Evolutionary conservation across 2,888 invertebrate genomes (phyloP).

Genomic region (Acrobasis consociella): DNA sequence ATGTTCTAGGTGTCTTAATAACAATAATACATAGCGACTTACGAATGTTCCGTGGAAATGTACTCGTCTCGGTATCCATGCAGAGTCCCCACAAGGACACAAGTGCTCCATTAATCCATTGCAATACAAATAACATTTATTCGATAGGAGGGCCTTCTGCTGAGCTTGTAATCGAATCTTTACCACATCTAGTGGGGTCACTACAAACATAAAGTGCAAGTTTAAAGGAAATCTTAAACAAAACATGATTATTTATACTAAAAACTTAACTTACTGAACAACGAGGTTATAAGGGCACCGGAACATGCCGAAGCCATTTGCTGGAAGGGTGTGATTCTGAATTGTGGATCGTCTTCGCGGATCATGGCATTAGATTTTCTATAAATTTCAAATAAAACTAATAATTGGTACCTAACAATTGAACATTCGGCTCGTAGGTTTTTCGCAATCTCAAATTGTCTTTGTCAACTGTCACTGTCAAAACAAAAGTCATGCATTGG

Average conservation of each 20-base stretch:
- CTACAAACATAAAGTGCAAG: constrained; percentile 76
- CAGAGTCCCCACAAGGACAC: constrained; percentile 89
- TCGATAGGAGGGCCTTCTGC: constrained; percentile 90
- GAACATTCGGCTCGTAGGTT: constrained; percentile 1
- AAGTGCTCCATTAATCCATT: constrained; percentile 99
- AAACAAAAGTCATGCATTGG: constrained; percentile 9
- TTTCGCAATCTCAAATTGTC: constrained; percentile 25
- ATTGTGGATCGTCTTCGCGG: constrained; percentile 88
- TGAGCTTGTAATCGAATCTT: constrained; percentile 98
- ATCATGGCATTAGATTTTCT: constrained; percentile 55
- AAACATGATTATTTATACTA: neutral
- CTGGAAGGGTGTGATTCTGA: constrained; percentile 89
- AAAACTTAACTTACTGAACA: constrained; percentile 86
- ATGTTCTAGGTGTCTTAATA: too few relatives aligned
- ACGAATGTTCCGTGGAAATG: constrained; percentile 92
- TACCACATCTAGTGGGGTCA: constrained; percentile 99
- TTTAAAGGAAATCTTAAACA: constrained; percentile 16
- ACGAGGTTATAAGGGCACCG: constrained; percentile 94
- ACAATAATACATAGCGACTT: constrained; percentile 39
- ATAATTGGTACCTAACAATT: neutral
- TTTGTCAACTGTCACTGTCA: constrained; percentile 18
- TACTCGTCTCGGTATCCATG: constrained; percentile 85
- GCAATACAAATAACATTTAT: constrained; percentile 97
- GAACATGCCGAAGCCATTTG: constrained; percentile 94
- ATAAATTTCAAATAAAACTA: constrained; percentile 7